Conservation (phyloP, 2,888 invertebrate genomes). For the Aricia artaxerxes region DNA sequence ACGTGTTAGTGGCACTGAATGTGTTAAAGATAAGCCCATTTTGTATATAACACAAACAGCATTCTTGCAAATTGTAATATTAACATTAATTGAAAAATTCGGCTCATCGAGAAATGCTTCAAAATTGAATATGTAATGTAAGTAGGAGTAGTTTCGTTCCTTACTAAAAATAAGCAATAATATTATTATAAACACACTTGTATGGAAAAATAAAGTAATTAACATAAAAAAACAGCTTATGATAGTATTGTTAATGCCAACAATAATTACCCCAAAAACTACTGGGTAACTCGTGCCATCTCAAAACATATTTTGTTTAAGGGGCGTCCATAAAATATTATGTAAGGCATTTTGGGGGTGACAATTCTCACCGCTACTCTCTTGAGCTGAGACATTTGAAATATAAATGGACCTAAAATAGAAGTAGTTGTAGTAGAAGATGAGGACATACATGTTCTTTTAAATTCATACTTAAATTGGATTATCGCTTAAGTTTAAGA, state of each 20-base stretch:
- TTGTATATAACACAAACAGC: neutral
- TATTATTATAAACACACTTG: neutral
- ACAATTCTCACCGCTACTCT: neutral
- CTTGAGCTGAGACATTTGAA: neutral
- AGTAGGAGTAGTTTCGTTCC: conserved; percentile 4
- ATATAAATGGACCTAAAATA: no score
- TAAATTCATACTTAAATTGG: no score
- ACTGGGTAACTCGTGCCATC: conserved; percentile 43
- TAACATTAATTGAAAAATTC: neutral
- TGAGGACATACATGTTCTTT: no score
- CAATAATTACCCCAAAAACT: conserved; percentile 26
- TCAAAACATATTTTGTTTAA: conserved; percentile 34
- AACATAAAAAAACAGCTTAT: neutral
- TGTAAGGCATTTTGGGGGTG: neutral
- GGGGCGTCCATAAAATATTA: neutral
- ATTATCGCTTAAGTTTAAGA: no score
- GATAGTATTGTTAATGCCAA: conserved; percentile 6
- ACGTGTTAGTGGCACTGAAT: no score
- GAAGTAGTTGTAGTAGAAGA: no score
- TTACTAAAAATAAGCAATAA: conserved; percentile 10
- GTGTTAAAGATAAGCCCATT: neutral
- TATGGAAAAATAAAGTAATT: neutral
- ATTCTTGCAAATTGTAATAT: neutral
- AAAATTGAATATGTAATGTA: neutral
- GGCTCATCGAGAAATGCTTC: neutral